Percentiles rank a stretch among this genome's conserved stretches.
These are phyloP conservation scores for Lagopus leucura DNA, from an alignment of 2,113 vertebrate species.

Conservation along the genomic window DNA sequence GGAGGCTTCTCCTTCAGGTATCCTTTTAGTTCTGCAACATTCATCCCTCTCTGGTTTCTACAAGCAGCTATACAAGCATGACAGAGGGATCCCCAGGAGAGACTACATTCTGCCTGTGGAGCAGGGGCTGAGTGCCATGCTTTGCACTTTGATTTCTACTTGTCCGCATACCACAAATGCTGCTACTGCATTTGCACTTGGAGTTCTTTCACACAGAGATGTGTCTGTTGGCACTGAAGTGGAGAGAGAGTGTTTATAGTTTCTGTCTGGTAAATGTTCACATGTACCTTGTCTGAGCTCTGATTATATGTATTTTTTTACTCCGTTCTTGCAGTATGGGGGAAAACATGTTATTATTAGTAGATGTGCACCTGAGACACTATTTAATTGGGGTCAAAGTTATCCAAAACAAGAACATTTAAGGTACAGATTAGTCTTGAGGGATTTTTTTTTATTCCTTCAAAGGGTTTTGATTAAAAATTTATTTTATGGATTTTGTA, in stretches of 20 bases:
- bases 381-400: background rate
- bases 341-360: background rate
- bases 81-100: background rate
- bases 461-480: background rate
- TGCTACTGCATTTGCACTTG: background rate
- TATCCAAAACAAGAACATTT: background rate
- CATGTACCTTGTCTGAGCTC: background rate
- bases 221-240: background rate
- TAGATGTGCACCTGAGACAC: background rate
- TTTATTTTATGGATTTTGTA: slow-evolving; percentile 5
- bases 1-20: background rate
- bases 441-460: background rate
- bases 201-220: background rate
- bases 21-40: background rate
- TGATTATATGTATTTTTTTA: background rate
- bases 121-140: background rate
- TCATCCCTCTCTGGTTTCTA: background rate
- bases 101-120: background rate
- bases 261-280: background rate
- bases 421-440: background rate
- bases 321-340: background rate
- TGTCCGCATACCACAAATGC: fast-evolving
- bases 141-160: background rate
- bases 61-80: background rate
- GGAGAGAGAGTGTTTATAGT: background rate